Base-by-base conservation (phyloP, 2,888 invertebrate species). In the Amaurobius ferox region DNA sequence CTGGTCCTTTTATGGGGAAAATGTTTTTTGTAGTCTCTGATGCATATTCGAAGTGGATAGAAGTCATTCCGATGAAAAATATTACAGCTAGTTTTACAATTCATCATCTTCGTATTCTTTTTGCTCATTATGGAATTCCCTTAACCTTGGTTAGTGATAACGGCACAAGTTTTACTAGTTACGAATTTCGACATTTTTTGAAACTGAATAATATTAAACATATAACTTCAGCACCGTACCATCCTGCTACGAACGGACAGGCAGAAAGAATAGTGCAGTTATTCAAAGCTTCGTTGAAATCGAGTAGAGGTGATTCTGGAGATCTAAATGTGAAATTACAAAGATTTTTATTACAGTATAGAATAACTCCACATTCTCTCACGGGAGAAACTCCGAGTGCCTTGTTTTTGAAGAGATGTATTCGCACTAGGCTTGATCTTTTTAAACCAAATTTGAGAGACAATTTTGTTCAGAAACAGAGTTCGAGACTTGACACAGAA, bases 211-310 rank as follows among this genome's bases (percentile, higher is more conserved):
- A 89, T 16, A 88, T 89, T 32, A 40, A 86, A 67, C 83, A 70
- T 29, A 70, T 72, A 16, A 79, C 70, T 61, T 70, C 88, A 16
- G 88, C 89, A 28, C 89, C 89, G 28, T 88, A 89, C 68, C 86
- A 89, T 66, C 89, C 89, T 62, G 55, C 86, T 5, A 76, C 89
- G 9, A 90, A 89, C 81, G 89, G 90, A 23, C 88, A 88, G 76
- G 89, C 90, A 30, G 89, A 90, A 81, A 78, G 90, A 19, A 72
- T 79, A n/a, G 90, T 90, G 11, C 89, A 67, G 61, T 73, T 73
- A 62, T 73, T 73, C 73, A 61, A 73, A 73, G 73, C 73, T 73
- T 73, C 73, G 73, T 73, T 73, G 73, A 73, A 73, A 73, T 61
- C 61, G 28, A 73, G 73, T 73, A 73, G 73, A 73, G 61, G 73